Conservation (phyloP, 2,113 vertebrate genomes). For the Ptilorrhoa leucosticta region DNA sequence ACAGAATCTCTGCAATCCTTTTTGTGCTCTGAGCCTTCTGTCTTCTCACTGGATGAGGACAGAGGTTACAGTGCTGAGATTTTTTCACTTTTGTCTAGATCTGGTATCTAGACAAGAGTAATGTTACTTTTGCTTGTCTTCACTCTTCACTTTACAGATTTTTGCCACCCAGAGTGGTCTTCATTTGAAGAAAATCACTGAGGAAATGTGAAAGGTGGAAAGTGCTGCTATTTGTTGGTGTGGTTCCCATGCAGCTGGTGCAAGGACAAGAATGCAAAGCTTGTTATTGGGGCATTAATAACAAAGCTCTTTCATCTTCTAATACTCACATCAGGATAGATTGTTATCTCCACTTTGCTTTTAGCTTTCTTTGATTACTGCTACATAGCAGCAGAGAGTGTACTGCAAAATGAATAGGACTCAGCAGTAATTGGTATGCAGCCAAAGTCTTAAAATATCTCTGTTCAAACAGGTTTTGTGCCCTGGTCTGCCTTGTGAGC, state of each 20-base stretch:
- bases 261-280: neutral
- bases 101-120: neutral
- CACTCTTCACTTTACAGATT: neutral
- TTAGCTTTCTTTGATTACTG: constrained; percentile 52
- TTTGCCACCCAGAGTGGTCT: neutral
- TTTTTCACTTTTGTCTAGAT: neutral
- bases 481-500: neutral
- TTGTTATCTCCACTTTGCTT: constrained; percentile 50
- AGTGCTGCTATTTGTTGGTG: neutral
- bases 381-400: neutral
- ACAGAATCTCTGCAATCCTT: neutral
- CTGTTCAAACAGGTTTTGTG: constrained; percentile 45
- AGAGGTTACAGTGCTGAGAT: neutral
- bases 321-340: constrained; percentile 6
- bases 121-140: neutral
- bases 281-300: constrained; percentile 20
- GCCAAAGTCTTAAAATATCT: constrained; percentile 49
- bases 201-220: neutral
- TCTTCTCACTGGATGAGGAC: neutral
- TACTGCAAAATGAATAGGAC: constrained; percentile 23
- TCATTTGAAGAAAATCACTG: neutral
- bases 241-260: neutral
- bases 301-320: constrained; percentile 51
- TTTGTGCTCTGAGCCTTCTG: neutral
- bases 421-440: constrained; percentile 28